Percentiles rank a stretch among this genome's conserved stretches.
These are phyloP conservation scores for Cydia splendana DNA, from an alignment of 1,140 invertebrate species.

Conservation along the genomic window DNA sequence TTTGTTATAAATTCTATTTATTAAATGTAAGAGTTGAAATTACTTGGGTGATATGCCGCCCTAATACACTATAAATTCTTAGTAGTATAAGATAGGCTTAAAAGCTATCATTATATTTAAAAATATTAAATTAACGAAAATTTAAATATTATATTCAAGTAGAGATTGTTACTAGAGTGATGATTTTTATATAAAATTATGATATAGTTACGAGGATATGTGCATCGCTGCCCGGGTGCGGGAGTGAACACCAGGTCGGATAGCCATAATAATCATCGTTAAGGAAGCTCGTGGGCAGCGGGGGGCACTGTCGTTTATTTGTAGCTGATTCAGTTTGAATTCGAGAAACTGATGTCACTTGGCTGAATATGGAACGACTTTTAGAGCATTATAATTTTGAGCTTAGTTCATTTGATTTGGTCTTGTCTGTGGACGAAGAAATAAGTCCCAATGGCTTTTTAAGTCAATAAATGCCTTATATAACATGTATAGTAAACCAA, in stretches of 20 bases:
- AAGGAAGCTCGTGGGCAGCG: neutral
- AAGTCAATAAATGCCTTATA: neutral
- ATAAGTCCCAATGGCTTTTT: no score
- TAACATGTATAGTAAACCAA: neutral
- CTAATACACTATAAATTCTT: conserved; percentile 67
- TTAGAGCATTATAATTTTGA: neutral
- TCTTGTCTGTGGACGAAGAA: no score
- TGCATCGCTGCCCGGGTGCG: neutral
- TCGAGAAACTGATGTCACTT: conserved; percentile 3
- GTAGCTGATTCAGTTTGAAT: conserved; percentile 23
- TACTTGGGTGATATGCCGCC: conserved; percentile 45
- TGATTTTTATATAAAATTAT: conserved; percentile 75
- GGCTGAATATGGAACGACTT: neutral
- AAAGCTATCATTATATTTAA: conserved; percentile 68
- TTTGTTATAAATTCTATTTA: conserved; percentile 57
- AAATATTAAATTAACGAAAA: conserved; percentile 72
- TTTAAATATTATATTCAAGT: conserved; percentile 75
- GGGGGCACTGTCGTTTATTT: conserved; percentile 20
- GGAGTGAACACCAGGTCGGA: conserved; percentile 23
- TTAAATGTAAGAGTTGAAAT: conserved; percentile 56
- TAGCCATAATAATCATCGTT: conserved; percentile 22
- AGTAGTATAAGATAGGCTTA: conserved; percentile 74
- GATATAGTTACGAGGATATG: conserved; percentile 19
- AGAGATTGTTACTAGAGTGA: conserved; percentile 78
- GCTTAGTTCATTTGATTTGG: no score